Conservation (phyloP, 2,888 invertebrate genomes). For the Agrotis puta region DNA sequence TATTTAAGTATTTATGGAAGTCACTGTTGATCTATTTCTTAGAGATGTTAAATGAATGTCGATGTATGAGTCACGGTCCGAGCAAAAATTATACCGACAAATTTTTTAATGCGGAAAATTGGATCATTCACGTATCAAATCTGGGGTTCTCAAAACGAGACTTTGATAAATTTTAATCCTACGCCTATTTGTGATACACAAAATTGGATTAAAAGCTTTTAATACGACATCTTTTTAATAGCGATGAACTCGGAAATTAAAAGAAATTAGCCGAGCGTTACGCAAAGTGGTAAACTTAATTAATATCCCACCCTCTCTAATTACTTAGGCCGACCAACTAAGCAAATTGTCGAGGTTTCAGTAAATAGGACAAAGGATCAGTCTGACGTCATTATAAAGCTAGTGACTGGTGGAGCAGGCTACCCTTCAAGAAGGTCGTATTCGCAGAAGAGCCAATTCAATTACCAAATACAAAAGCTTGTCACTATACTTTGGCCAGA, state of each 20-base stretch:
- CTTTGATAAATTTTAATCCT: conserved; percentile 6
- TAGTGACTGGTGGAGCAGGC: conserved; percentile 23
- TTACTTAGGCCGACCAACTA: conserved; percentile 56
- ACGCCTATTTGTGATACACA: conserved; percentile 5
- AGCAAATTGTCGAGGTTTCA: conserved; percentile 50
- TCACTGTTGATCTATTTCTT: conserved; percentile 34
- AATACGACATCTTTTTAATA: conserved; percentile 25
- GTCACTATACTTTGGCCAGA: conserved; percentile 10
- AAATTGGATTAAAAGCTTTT: conserved; percentile 34
- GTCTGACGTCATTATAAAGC: conserved; percentile 50
- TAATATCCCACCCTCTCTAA: conserved; percentile 58
- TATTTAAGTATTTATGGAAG: conserved; percentile 16
- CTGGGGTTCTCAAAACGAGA: conserved; percentile 15
- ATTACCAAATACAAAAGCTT: conserved; percentile 45
- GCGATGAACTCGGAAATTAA: conserved; percentile 23
- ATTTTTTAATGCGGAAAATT: conserved; percentile 42
- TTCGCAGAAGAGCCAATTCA: conserved; percentile 37
- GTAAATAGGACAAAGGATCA: conserved; percentile 49
- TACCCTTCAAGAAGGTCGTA: conserved; percentile 27
- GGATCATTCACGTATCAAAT: conserved; percentile 22
- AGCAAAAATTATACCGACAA: conserved; percentile 28
- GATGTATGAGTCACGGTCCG: conserved; percentile 17
- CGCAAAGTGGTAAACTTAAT: conserved; percentile 61
- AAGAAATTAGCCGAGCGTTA: conserved; percentile 36
- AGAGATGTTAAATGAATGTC: conserved; percentile 12